A percentile compares a stretch with the other conserved stretches of the same genome.
These are phyloP conservation scores for Microplitis deprimator DNA, from an alignment of 2,888 invertebrate genomes.

Conservation along the genomic window DNA sequence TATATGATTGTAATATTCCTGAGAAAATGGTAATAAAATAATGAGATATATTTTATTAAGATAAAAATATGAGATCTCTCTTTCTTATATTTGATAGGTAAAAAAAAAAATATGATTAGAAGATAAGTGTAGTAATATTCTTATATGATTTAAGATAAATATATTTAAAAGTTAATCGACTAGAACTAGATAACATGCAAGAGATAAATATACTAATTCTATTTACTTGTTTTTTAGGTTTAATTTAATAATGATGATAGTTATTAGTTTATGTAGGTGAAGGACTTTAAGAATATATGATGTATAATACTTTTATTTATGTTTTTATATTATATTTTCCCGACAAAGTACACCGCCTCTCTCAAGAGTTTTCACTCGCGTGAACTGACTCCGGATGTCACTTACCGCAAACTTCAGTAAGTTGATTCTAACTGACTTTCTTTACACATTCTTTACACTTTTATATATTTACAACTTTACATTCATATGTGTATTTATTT, in stretches of 20 bases:
- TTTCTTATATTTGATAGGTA: not conserved
- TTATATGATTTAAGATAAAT: not conserved
- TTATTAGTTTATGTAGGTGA: slow-evolving; percentile 37
- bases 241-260: slow-evolving; percentile 20
- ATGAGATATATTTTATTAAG: slow-evolving; percentile 2
- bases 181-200: not conserved
- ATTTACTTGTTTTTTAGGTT: slow-evolving; percentile 8
- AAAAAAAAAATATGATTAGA: not conserved
- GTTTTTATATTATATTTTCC: slow-evolving; percentile 27
- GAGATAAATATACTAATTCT: not conserved
- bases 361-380: slow-evolving; percentile 39
- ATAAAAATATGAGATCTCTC: not conserved
- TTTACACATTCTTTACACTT: slow-evolving; percentile 7
- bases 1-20: not conserved
- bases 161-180: not conserved
- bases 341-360: slow-evolving; percentile 8
- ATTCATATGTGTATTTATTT: not conserved
- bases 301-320: slow-evolving; percentile 12
- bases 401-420: slow-evolving; percentile 23
- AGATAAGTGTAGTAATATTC: not conserved
- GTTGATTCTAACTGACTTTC: slow-evolving; percentile 17
- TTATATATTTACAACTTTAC: not conserved
- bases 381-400: slow-evolving; percentile 39
- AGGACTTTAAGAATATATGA: slow-evolving; percentile 34
- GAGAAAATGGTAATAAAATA: not conserved